Base-by-base conservation (phyloP, 2,113 vertebrate genomes). In the Takifugu bimaculatus region DNA sequence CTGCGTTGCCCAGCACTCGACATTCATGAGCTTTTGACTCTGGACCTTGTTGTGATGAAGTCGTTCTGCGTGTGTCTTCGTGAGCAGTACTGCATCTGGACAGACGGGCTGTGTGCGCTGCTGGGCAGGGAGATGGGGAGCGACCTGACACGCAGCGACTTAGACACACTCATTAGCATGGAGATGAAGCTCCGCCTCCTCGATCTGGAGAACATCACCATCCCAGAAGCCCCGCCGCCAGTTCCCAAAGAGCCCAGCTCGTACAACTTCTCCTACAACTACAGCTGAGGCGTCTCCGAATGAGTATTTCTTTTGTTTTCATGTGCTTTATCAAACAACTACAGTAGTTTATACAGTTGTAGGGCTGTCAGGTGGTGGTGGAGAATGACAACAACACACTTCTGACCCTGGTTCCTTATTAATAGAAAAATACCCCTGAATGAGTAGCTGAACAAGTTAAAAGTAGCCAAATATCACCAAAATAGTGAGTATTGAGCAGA, bases 121-220 rank as follows among this genome's bases (percentile, higher is more conserved):
- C 77, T 99, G 86, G 97, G 97, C 57, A 93, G 95, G 85, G 96
- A 99, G 86, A 96, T 99, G 95, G 93, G 90, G 84, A 98, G 95
- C 0, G 97, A 99, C 82, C 92, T 99, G 86, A 98, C 96, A 1
- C 94, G 94, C 75, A 98, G 94, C 1, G 97, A 99, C 90, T 92
- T 99, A 63, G 96, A 99, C 84, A 98, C 96, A 0, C 85, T 99
- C 74, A 94, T 99, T 79, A 97, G 94, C 87, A 99, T 99, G 97
- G 97, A 99, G 83, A 96, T 99, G 95, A 99, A 99, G 88, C 93
- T 98, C 80, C 93, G 96, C 63, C 93, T 99, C 49, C 91, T 98
- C 26, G 96, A 98, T 90, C 85, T 99, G 85, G 96, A 99, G 89
- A 99, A 99, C 78, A 94, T 99, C 86, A 94, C 93, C 61, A 97